Evolutionary conservation across 2,113 vertebrate species (phyloP), one percentile per base, ranked within the genome.

Genomic region (Nyctibius bracteatus): DNA sequence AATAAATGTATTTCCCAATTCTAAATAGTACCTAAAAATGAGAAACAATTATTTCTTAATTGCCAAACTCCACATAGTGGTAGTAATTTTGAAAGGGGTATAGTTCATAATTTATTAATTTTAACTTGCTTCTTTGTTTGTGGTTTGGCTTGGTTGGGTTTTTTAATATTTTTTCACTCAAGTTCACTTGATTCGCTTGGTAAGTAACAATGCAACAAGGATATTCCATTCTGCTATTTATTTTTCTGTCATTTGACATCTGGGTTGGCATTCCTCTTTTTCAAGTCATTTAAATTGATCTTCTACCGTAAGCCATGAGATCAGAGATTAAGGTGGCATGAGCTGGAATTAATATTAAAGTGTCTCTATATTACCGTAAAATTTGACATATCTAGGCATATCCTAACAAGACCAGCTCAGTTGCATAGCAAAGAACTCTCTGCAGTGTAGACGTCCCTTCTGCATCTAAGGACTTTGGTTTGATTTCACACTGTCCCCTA

Each of bases 81-180:
- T 35, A 71, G 44, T 23, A 71, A 82, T 39, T 52, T 58, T 72
- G 33, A 78, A 47, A 58, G 28, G 12, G 9, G 5, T 12, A 58
- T 57, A 49, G 23, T 70, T 70, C 67, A 67, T 66, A 39, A 43
- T 30, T 44, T 43, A 23, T 57, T 43, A 5, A 35, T 58, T 71
- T 71, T 51, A 44, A 44, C 51, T 79, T 71, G 8, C 28, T 49
- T 63, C 51, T 84, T 84, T 72, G 6, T 57, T 65, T 51, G 37
- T 41, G 8, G 7, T 27, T 44, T 25, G 11, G 5, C 5, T 43
- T 31, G 16, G 2, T 57, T 14, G 7, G 0, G 1, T 9, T 37
- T n/a, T 72, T 51, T 16, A 4, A 4, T 14, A 4, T 37, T 57
- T 47, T 46, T 43, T 33, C 43, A 35, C 9, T 58, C 28, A 58